phyloP scores from a whole-genome alignment of 2,888 invertebrate genomes.

The Celastrina argiolus region DNA sequence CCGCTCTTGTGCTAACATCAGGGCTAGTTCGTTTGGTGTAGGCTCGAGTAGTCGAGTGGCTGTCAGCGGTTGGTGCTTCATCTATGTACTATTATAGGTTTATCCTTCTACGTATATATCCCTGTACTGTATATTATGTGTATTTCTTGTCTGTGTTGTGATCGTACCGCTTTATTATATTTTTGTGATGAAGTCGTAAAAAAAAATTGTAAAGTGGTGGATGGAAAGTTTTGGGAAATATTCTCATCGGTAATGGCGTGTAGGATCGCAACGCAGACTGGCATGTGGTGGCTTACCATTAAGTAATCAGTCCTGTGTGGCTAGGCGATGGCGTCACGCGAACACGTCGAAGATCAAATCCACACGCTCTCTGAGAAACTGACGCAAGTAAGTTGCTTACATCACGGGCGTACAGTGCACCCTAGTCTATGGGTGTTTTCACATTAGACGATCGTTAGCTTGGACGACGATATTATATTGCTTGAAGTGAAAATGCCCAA shows the following conservation, averaged over 20 bases:
- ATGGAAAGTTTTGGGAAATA: background rate
- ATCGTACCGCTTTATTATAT: constrained; percentile 53
- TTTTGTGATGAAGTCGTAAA: background rate
- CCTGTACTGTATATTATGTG: constrained; percentile 55
- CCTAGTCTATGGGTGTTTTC: background rate
- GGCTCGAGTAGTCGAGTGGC: constrained; percentile 54
- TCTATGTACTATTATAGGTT: constrained; percentile 58
- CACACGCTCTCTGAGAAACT: constrained; percentile 84
- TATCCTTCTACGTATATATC: constrained; percentile 60
- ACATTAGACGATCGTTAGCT: background rate
- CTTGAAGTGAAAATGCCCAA: background rate
- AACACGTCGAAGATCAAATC: constrained; percentile 85
- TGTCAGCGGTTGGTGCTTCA: constrained; percentile 75
- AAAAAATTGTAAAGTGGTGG: background rate
- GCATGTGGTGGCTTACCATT: constrained; percentile 61
- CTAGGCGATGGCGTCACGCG: constrained; percentile 84
- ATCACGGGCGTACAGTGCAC: constrained; percentile 27
- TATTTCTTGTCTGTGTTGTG: constrained; percentile 57
- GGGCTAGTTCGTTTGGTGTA: constrained; percentile 62
- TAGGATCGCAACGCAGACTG: constrained; percentile 53
- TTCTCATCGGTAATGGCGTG: constrained; percentile 24
- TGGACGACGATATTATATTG: background rate
- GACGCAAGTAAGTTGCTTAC: constrained; percentile 81
- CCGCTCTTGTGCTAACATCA: constrained; percentile 26
- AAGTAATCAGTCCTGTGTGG: constrained; percentile 73